Base-by-base conservation (phyloP, 2,888 invertebrate genomes). In the Drosophila aldrichi region DNA sequence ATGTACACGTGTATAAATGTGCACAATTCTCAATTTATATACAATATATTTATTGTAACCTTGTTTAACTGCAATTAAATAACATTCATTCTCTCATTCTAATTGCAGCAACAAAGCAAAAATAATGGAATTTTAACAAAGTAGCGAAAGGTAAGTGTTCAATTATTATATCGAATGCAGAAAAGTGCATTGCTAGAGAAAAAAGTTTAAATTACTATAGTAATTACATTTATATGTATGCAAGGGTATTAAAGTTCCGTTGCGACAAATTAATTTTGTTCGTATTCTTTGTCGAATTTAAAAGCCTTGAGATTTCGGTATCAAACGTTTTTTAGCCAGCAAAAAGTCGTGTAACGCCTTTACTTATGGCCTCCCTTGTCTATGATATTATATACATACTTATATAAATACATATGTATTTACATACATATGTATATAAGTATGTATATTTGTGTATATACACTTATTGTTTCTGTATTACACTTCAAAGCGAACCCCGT, bases 81-180 rank as follows among this genome's bases (percentile, higher is more conserved):
- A 58, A 70, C 44, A 38, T 16, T 46, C 57, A 60, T 74, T 64
- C 49, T 65, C 63, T 34, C 69, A 58, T 70, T 84, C 59, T 79
- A 70, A 66, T 84, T 84, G 65, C 77, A 84, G 83, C 84, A 75
- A 80, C 81, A 74, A 77, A 74, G 62, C 75, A 63, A 59, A 75
- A 77, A 84, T 84, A 80, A 84, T 84, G 84, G 84, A 84, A 79
- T 81, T 74, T 82, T 84, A 87, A 76, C 79, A 81, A 65, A 77
- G 68, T 74, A 65, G 71, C 61, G 38, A 87, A 64, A 87, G 87
- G 84, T 84, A 60, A 80, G 85, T 72, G 34, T 40, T 40, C 6
- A 14, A 16, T 36, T 36, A 36, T 36, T 38, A 1, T n/a, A 25
- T 4, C 6, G 10, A 58, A 29, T 49, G 49, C 32, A 49, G 49